A percentile compares a stretch with the other conserved stretches of the same genome.
Evolutionary conservation across 2,113 vertebrate genomes (phyloP).

Genomic region (Merops nubicus): DNA sequence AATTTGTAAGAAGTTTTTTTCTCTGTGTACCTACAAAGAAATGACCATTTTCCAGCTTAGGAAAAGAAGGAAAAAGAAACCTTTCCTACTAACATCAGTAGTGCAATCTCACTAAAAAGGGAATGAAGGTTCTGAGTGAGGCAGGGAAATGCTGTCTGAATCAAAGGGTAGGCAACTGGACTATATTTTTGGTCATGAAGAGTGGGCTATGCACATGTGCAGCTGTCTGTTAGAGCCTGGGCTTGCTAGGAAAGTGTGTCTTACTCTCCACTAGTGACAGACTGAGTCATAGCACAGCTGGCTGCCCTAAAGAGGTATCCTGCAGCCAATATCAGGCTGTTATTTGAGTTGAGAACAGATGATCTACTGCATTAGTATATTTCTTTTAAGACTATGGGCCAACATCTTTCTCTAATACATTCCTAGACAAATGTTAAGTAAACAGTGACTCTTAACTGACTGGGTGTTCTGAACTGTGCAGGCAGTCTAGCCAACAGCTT

Average conservation of each 20-base stretch:
- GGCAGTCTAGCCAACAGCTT: accelerated
- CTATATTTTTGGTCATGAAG: not conserved
- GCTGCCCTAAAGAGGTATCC: not conserved
- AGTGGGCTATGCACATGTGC: not conserved
- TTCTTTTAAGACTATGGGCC: not conserved
- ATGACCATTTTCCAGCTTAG: not conserved
- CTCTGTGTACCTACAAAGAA: not conserved
- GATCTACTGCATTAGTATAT: not conserved
- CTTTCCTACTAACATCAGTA: not conserved
- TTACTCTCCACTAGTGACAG: not conserved
- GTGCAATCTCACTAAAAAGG: not conserved
- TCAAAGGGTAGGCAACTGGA: not conserved
- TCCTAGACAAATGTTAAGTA: not conserved
- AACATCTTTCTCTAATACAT: not conserved
- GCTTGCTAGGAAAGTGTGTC: accelerated
- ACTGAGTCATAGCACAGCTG: not conserved
- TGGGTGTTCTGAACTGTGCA: not conserved
- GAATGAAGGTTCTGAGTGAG: not conserved
- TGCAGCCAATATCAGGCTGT: not conserved
- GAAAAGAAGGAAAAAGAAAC: not conserved
- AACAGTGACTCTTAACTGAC: not conserved
- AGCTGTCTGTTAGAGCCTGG: not conserved
- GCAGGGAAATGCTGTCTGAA: not conserved
- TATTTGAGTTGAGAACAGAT: not conserved
- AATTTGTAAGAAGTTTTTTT: not conserved